A percentile compares a stretch with the other conserved stretches of the same genome.
Evolutionary conservation across 1,140 invertebrate genomes (phyloP).

Genomic region (Leptestheria dahalacensis): DNA sequence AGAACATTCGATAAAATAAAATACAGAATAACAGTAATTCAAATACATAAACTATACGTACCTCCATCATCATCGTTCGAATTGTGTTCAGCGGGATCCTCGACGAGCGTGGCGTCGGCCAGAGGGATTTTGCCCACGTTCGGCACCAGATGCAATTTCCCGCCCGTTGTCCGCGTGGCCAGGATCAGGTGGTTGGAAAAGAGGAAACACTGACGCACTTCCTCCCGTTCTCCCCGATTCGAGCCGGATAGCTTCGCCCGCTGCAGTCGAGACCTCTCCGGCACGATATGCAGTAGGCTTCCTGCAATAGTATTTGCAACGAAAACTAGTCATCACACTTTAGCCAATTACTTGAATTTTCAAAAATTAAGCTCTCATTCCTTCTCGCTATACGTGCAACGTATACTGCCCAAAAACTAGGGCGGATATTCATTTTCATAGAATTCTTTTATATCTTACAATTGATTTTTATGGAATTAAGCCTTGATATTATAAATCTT

Average conservation of each 20-base stretch:
- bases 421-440: too few relatives aligned
- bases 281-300: slow-evolving; percentile 48
- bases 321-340: too few relatives aligned
- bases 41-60: slow-evolving; percentile 7
- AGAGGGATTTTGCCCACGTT: slow-evolving; percentile 67
- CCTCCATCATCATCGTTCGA: slow-evolving; percentile 35
- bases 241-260: slow-evolving; percentile 30
- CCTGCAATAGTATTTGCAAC: too few relatives aligned
- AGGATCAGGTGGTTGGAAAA: slow-evolving; percentile 78
- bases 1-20: slow-evolving; percentile 1
- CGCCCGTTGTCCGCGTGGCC: slow-evolving; percentile 61
- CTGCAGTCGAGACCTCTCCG: slow-evolving; percentile 42
- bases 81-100: slow-evolving; percentile 40
- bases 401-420: too few relatives aligned
- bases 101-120: slow-evolving; percentile 66
- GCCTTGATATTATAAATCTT: too few relatives aligned
- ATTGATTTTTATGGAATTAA: too few relatives aligned
- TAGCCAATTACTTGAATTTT: too few relatives aligned
- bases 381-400: too few relatives aligned
- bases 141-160: slow-evolving; percentile 67
- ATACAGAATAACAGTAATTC: neutral
- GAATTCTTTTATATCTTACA: too few relatives aligned
- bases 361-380: too few relatives aligned
- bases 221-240: slow-evolving; percentile 50
- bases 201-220: slow-evolving; percentile 63